These are phyloP conservation scores for Anas platyrhynchos DNA, from an alignment of 2,113 vertebrate species.

Conservation along the genomic window DNA sequence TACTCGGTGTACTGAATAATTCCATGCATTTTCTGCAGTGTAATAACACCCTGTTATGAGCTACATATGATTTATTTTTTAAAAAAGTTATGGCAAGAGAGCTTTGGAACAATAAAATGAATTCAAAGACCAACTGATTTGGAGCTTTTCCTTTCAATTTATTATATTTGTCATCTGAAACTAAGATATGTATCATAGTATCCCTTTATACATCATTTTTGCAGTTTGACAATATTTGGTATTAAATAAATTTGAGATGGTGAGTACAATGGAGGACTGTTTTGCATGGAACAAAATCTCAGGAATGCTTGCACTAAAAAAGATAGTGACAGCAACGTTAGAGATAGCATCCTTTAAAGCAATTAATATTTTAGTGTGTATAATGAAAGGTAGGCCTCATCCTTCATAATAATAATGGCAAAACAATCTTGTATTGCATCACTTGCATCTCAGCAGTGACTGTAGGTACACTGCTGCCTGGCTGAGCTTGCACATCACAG, in stretches of 20 bases:
- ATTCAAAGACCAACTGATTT: constrained; percentile 15
- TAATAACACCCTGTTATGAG: neutral
- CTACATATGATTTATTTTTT: constrained; percentile 9
- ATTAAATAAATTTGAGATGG: neutral
- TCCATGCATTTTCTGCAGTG: neutral
- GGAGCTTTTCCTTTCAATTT: constrained; percentile 36
- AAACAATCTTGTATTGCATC: neutral
- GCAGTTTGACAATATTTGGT: neutral
- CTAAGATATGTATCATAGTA: neutral
- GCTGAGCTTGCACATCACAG: neutral
- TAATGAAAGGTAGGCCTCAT: neutral
- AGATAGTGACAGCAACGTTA: neutral
- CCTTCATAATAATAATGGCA: neutral
- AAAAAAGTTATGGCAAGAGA: neutral
- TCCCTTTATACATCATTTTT: neutral
- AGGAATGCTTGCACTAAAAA: neutral
- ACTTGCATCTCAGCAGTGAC: neutral
- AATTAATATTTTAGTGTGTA: neutral
- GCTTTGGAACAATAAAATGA: constrained; percentile 52
- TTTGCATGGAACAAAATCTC: neutral
- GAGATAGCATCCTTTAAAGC: neutral
- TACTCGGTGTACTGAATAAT: constrained; percentile 1
- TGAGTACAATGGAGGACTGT: neutral
- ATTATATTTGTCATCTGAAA: neutral
- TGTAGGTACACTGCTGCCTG: neutral